Conservation (phyloP, 2,888 invertebrate species). For the Clanis bilineata region DNA sequence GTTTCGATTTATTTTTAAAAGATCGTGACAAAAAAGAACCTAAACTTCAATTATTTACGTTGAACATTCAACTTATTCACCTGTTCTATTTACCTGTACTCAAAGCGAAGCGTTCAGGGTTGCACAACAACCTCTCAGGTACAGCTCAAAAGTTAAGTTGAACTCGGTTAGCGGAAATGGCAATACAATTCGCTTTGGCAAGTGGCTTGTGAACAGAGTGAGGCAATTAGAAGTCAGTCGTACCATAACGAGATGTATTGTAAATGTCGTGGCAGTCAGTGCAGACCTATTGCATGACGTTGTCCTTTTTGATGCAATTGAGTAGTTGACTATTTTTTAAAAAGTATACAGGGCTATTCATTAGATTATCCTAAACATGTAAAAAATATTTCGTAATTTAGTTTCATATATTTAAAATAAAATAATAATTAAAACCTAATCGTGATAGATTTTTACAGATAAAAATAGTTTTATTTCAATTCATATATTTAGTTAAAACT, state of each 20-base stretch:
- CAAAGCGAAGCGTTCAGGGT: conserved; percentile 13
- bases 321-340: too few relatives aligned
- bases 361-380: too few relatives aligned
- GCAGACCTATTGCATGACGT: conserved; percentile 7
- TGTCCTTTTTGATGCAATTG: background rate
- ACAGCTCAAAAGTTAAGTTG: conserved; percentile 30
- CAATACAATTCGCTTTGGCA: conserved; percentile 34
- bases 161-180: conserved; percentile 25
- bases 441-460: too few relatives aligned
- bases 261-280: conserved; percentile 14
- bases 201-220: conserved; percentile 26
- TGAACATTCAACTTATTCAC: conserved; percentile 3
- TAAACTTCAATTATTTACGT: conserved; percentile 2
- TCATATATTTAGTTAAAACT: too few relatives aligned
- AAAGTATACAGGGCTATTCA: too few relatives aligned
- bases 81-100: conserved; percentile 10
- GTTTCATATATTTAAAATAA: too few relatives aligned
- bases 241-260: conserved; percentile 18
- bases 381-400: too few relatives aligned
- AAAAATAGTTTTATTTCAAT: too few relatives aligned
- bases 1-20: background rate
- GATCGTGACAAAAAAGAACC: background rate
- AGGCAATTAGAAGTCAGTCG: conserved; percentile 34
- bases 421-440: too few relatives aligned
- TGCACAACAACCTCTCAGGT: conserved; percentile 13